phyloP scores from a whole-genome alignment of 2,113 vertebrate genomes.

The Odontophorus gujanensis region DNA sequence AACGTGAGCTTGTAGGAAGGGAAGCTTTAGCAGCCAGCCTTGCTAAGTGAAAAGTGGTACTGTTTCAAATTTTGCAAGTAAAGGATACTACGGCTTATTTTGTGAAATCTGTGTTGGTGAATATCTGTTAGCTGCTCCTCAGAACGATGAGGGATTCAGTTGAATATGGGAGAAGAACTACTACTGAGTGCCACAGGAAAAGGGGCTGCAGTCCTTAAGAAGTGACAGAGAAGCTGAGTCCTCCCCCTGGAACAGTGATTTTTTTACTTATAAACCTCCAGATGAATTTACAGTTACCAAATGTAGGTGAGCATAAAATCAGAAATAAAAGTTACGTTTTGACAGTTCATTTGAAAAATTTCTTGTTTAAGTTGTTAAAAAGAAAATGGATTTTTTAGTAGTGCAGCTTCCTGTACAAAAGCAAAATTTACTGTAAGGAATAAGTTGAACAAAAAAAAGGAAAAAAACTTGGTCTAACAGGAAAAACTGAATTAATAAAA shows the following conservation, averaged over 20 bases:
- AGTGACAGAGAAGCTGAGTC: neutral
- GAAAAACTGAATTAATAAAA: neutral
- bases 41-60: constrained; percentile 36
- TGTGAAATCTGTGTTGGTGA: neutral
- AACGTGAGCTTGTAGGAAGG: constrained; percentile 56
- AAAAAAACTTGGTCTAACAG: neutral
- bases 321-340: neutral
- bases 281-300: neutral
- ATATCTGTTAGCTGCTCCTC: neutral
- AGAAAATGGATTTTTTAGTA: neutral
- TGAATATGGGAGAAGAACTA: neutral
- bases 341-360: neutral
- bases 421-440: neutral
- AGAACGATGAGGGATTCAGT: neutral
- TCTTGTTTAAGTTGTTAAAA: neutral
- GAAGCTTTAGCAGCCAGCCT: constrained; percentile 21
- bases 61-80: constrained; percentile 16
- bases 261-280: neutral
- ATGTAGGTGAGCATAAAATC: neutral
- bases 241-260: neutral
- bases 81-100: neutral
- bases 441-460: neutral
- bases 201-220: neutral
- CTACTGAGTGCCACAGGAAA: neutral
- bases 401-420: neutral